Percentiles rank a stretch among this genome's conserved stretches.
These are phyloP conservation scores for Conchocele bisecta DNA, from an alignment of 2,888 invertebrate genomes.

Conservation along the genomic window DNA sequence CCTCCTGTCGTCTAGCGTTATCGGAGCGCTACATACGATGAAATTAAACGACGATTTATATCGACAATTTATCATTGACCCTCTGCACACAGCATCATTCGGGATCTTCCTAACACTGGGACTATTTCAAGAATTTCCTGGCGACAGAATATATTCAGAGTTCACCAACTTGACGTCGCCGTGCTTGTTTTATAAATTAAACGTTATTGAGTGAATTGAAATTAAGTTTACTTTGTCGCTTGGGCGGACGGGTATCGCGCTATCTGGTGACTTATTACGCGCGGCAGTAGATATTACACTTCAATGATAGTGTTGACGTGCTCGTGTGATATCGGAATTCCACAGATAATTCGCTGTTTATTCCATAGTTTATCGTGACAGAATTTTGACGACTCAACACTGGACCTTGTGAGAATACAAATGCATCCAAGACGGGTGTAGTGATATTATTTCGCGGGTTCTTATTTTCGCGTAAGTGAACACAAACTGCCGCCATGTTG, in stretches of 20 bases:
- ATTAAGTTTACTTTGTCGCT: too few species aligned
- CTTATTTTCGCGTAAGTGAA: too few species aligned
- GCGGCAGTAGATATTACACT: too few species aligned
- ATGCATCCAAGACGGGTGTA: too few species aligned
- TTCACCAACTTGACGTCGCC: too few species aligned
- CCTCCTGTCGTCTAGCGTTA: conserved; percentile 55
- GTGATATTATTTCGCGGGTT: too few species aligned
- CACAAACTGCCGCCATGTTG: too few species aligned
- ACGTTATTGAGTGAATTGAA: too few species aligned
- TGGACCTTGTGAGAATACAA: not conserved
- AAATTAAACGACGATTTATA: conserved; percentile 61
- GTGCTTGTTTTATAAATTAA: too few species aligned
- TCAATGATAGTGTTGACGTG: conserved; percentile 37
- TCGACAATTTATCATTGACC: conserved; percentile 59
- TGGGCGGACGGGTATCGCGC: too few species aligned
- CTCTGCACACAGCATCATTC: conserved; percentile 49
- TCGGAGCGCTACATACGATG: conserved; percentile 57
- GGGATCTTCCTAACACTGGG: conserved; percentile 47
- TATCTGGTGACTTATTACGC: too few species aligned
- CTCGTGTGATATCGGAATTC: conserved; percentile 37
- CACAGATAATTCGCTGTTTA: conserved; percentile 6
- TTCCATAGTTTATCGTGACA: not conserved
- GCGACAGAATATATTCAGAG: conserved; percentile 27
- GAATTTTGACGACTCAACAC: not conserved
- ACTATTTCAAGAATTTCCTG: conserved; percentile 38